Percentiles rank a stretch among this genome's conserved stretches.
Evolutionary conservation across 35 echinoderm and acorn worm species (phyloP).

Genomic region (Heliocidaris erythrogramma): DNA sequence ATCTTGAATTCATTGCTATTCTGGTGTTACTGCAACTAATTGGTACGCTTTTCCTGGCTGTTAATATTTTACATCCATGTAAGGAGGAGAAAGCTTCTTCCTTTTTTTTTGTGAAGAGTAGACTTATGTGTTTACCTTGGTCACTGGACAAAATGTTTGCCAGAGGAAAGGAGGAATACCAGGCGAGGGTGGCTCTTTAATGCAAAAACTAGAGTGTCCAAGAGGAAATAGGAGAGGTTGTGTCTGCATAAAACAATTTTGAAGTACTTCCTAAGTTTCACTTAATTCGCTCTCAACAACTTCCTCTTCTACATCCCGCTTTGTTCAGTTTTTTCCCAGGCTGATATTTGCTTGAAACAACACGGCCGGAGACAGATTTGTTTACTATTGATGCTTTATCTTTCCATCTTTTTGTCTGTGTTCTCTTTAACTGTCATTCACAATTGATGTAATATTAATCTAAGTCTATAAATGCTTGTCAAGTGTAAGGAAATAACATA

Average conservation of each 20-base stretch:
- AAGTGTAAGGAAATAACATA: too few species aligned
- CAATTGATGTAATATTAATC: neutral
- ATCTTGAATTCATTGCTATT: too few species aligned
- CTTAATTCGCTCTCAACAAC: constrained; percentile 5
- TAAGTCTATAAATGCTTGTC: neutral
- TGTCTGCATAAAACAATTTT: neutral
- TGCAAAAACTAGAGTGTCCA: neutral
- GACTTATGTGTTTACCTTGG: too few species aligned
- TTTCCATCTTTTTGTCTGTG: neutral
- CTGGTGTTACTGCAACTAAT: too few species aligned
- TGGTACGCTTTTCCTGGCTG: too few species aligned
- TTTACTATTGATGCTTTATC: neutral
- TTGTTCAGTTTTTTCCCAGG: neutral
- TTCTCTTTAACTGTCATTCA: neutral
- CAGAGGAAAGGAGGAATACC: too few species aligned
- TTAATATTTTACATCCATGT: too few species aligned
- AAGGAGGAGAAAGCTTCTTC: too few species aligned
- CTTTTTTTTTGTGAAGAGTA: too few species aligned
- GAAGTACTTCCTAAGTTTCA: constrained; percentile 3
- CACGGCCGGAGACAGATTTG: neutral
- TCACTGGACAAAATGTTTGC: too few species aligned
- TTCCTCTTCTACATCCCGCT: neutral
- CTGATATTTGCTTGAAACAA: neutral
- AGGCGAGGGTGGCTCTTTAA: neutral
- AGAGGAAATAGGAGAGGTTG: neutral